These are phyloP conservation scores for Castor canadensis DNA, from an alignment of 2,113 vertebrate species.

Conservation along the genomic window DNA sequence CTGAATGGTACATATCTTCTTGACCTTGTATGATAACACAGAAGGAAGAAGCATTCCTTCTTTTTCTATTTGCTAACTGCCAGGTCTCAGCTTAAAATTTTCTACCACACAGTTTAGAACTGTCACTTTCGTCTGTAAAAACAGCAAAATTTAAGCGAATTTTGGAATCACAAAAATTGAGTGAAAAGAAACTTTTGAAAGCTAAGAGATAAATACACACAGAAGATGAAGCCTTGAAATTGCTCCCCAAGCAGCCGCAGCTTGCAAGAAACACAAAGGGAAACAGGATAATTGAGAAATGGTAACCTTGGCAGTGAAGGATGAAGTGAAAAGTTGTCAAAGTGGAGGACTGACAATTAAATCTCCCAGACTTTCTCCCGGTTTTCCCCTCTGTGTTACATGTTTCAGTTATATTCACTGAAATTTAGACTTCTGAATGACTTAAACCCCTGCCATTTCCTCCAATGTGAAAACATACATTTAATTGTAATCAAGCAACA, in stretches of 20 bases:
- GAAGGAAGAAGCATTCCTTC: neutral
- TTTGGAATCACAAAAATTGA: constrained; percentile 4
- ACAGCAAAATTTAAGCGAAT: constrained; percentile 13
- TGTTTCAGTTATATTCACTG: neutral
- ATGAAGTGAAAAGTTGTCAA: constrained; percentile 41
- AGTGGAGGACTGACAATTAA: neutral
- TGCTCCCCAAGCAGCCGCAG: neutral
- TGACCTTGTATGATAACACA: neutral
- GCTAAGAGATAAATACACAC: constrained; percentile 1
- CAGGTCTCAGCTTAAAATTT: neutral
- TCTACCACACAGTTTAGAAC: neutral
- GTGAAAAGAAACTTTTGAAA: constrained; percentile 26
- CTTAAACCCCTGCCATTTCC: neutral
- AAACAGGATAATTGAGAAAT: constrained; percentile 12
- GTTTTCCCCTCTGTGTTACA: neutral
- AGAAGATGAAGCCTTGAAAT: constrained; percentile 39
- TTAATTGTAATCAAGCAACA: neutral
- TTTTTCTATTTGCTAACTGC: neutral
- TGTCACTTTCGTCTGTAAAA: constrained; percentile 17
- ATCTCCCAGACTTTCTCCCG: neutral
- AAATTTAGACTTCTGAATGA: neutral
- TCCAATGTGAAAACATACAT: neutral
- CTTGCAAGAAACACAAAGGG: neutral
- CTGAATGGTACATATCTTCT: neutral
- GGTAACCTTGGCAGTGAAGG: constrained; percentile 49